Conservation (phyloP, 2,797 vertebrate genomes). For the Perodicticus potto region DNA sequence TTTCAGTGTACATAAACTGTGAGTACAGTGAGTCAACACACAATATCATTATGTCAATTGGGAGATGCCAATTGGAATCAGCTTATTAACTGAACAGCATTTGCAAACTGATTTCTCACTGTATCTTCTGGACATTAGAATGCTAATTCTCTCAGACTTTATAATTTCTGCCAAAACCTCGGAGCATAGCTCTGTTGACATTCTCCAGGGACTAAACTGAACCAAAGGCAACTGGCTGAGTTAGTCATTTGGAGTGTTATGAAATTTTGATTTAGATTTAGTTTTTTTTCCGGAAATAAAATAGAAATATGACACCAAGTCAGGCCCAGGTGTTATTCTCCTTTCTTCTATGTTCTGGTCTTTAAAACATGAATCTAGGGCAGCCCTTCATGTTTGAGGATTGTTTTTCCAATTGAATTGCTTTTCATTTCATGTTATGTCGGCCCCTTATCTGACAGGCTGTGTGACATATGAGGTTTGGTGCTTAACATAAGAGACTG, state of each 20-base stretch:
- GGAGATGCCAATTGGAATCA: constrained; percentile 1
- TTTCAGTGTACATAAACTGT: not conserved
- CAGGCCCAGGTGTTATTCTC: constrained; percentile 82
- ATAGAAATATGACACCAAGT: constrained; percentile 82
- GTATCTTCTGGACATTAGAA: constrained; percentile 66
- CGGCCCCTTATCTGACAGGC: not conserved
- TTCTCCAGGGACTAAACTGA: constrained; percentile 80
- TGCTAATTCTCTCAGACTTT: constrained; percentile 62
- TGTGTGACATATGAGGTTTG: not conserved
- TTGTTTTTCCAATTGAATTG: constrained; percentile 11
- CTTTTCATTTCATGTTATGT: not conserved
- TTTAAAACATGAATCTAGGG: constrained; percentile 27
- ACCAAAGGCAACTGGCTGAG: constrained; percentile 79
- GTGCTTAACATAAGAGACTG: not conserved
- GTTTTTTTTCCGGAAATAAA: constrained; percentile 78
- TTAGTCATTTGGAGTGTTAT: constrained; percentile 76
- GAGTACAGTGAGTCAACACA: not conserved
- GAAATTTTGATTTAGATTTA: constrained; percentile 81
- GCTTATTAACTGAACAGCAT: constrained; percentile 26
- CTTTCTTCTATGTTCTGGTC: constrained; percentile 63
- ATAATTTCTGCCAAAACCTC: constrained; percentile 79
- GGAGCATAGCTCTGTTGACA: constrained; percentile 67
- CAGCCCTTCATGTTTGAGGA: not conserved
- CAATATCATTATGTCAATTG: not conserved
- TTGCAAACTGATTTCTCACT: constrained; percentile 65